These are phyloP conservation scores for Pterostichus niger DNA, from an alignment of 2,888 invertebrate genomes.

Conservation along the genomic window DNA sequence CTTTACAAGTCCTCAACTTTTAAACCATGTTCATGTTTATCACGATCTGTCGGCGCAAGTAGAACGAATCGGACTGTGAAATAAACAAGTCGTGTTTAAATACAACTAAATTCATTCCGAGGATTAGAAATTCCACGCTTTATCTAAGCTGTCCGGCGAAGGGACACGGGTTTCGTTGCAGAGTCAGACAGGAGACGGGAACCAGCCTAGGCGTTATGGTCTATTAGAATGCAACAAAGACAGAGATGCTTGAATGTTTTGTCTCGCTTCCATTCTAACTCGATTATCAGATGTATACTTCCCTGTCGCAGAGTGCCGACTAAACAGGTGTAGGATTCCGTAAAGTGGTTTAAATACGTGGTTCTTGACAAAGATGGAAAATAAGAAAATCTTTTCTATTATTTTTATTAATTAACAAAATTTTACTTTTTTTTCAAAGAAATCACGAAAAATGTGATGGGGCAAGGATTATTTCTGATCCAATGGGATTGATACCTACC, in stretches of 20 bases:
- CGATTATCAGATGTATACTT: constrained; percentile 26
- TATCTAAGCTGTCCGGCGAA: constrained; percentile 52
- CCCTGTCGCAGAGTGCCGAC: constrained; percentile 53
- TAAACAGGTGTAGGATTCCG: constrained; percentile 8
- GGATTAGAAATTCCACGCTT: constrained; percentile 61
- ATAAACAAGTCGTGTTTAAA: constrained; percentile 57
- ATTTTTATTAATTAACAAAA: too few species aligned
- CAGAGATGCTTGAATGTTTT: constrained; percentile 17
- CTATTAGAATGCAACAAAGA: constrained; percentile 48
- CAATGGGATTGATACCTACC: too few species aligned
- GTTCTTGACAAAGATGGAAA: too few species aligned
- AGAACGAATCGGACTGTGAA: constrained; percentile 53
- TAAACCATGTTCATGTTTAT: not conserved
- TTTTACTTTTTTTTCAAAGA: too few species aligned
- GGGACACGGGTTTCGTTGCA: constrained; percentile 35
- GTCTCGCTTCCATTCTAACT: constrained; percentile 34
- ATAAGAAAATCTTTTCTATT: too few species aligned
- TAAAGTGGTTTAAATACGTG: not conserved
- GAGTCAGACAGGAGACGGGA: constrained; percentile 19
- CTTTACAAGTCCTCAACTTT: too few species aligned
- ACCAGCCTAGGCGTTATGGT: constrained; percentile 55
- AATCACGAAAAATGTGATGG: too few species aligned
- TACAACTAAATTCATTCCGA: constrained; percentile 54
- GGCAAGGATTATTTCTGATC: too few species aligned
- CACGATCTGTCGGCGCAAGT: constrained; percentile 43